Base-by-base conservation (phyloP, 2,797 vertebrate species). In the Sandelia bainsii region DNA sequence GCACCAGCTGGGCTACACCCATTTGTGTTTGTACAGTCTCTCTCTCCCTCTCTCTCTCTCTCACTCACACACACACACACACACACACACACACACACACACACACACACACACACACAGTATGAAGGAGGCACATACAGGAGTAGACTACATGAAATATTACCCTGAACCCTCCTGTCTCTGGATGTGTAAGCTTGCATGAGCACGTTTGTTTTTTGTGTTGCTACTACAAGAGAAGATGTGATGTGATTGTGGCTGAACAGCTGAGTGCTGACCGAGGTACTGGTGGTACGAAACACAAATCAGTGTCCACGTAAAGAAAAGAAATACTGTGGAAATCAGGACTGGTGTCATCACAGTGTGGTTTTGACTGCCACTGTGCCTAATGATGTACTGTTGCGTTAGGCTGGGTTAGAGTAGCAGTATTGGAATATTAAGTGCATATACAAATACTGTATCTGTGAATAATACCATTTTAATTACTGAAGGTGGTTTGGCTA, bases 181-280 rank as follows among this genome's bases (percentile, higher is more conserved):
- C 7, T 40, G 46, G 68, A 19, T 56, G 25, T 44, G 5, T 29
- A 6, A 37, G 57, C 14, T 9, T 69, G 32, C 29, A 32, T 48
- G 49, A 22, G 5, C 23, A 3, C 69, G 29, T 62, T 22, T 72
- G 57, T 19, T 17, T 45, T 72, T 54, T 67, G 16, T 60, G 53
- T 49, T 23, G 62, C 32, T 49, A 50, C 66, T 66, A 62, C 45
- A 54, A 42, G 39, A 72, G 60, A 60, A 67, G 62, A 39, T 73
- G 75, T 84, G 73, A 75, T 77, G 82, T 80, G 52, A 84, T 80
- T 68, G 69, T 72, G 23, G 39, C 13, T 27, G 59, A 87, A 68
- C 81, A 89, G 76, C 72, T 87, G 82, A 75, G 10, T 79, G 75
- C 64, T 82, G 79, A 79, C 58, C 50, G 49, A 53, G 79, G n/a